Evolutionary conservation across 2,797 vertebrate genomes (phyloP).

Genomic region (Uromys caudimaculatus): DNA sequence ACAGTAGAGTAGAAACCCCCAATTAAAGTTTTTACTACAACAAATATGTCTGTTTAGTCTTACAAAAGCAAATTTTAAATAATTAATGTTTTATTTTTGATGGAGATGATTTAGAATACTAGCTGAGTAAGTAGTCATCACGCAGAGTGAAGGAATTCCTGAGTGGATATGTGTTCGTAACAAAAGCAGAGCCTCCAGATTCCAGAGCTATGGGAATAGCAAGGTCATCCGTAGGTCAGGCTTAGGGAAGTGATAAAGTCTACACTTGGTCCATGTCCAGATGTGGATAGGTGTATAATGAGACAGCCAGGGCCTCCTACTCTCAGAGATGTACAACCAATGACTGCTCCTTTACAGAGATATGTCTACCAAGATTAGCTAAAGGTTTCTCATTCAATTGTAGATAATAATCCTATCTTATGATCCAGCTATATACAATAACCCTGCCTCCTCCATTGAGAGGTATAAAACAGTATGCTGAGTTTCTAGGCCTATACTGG

Average conservation of each 20-base stretch:
- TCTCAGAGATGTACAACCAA: background rate
- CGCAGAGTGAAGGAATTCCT: background rate
- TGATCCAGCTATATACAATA: background rate
- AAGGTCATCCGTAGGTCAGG: background rate
- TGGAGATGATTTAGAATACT: background rate
- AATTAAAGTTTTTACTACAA: background rate
- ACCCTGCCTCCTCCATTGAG: background rate
- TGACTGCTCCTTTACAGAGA: background rate
- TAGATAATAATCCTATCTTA: background rate
- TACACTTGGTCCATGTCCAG: background rate
- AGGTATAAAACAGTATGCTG: background rate
- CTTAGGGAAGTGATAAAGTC: no score
- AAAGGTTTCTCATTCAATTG: background rate
- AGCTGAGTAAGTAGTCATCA: background rate
- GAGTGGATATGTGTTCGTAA: background rate
- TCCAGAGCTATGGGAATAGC: background rate
- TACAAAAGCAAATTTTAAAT: background rate
- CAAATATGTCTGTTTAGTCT: background rate
- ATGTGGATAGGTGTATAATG: background rate
- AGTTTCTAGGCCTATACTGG: background rate
- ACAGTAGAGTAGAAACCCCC: background rate
- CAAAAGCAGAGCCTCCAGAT: background rate
- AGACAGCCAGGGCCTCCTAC: no score
- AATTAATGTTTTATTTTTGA: background rate
- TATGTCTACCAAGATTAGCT: background rate